phyloP scores from a whole-genome alignment of 2,797 vertebrate species.

The Manis crassicaudata region DNA sequence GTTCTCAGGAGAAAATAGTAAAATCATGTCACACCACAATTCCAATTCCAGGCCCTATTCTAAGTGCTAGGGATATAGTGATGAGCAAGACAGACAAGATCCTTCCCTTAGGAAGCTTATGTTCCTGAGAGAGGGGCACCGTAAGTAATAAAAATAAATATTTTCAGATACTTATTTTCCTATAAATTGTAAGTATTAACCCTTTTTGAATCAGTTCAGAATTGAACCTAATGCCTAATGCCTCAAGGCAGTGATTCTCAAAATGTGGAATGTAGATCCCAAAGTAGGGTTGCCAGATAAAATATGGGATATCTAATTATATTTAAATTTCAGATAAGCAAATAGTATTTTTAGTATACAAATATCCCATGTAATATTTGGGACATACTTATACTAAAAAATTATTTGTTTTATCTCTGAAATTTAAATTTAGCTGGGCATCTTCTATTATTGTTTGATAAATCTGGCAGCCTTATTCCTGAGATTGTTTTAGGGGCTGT shows the following conservation, averaged over 20 bases:
- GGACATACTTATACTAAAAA: conserved; percentile 17
- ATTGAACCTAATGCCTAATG: conserved; percentile 9
- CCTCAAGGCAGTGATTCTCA: not conserved
- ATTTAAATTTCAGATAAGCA: conserved; percentile 40
- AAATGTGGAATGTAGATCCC: not conserved
- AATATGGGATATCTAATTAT: not conserved
- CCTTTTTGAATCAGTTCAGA: conserved; percentile 23
- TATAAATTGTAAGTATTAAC: not conserved
- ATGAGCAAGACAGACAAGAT: not conserved
- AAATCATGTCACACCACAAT: not conserved
- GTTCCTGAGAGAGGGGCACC: not conserved
- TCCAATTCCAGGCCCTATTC: not conserved
- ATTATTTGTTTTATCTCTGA: conserved; percentile 24
- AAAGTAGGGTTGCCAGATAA: not conserved
- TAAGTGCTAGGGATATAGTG: not conserved
- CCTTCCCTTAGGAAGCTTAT: not conserved
- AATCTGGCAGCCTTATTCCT: not conserved
- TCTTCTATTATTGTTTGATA: conserved; percentile 15
- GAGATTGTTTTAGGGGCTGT: not conserved
- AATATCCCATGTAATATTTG: conserved; percentile 15
- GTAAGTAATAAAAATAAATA: conserved; percentile 10
- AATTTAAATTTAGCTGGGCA: conserved; percentile 29
- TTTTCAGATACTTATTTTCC: conserved; percentile 19
- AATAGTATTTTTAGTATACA: conserved; percentile 24
- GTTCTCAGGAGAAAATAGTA: conserved; percentile 12